Evolutionary conservation across 2,888 invertebrate genomes (phyloP), one percentile per base, ranked within the genome.

Genomic region (Bhutanitis thaidina): DNA sequence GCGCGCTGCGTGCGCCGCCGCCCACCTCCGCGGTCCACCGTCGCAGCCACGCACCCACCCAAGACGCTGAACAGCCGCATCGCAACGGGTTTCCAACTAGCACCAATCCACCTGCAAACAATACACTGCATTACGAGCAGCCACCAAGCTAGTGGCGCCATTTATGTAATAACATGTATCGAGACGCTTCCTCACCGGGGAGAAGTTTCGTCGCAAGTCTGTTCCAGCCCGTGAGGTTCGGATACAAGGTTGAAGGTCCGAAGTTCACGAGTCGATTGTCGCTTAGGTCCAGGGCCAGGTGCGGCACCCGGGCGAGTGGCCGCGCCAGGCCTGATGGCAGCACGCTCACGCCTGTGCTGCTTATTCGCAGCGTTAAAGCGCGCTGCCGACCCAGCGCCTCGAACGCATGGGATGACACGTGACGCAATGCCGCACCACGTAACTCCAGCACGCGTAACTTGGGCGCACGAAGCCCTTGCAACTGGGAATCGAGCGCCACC

Each of bases 1-100:
- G 67, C 47, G 72, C 76, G 8, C 39, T 85, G 67, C 52, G 75
- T 51, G 63, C 57, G 52, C 96, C 71, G 30, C 95, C 96, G 81
- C 57, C 96, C 82, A 65, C 96, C 83, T 96, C 97, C 93, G 69
- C 94, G 91, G 49, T 94, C 96, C 96, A 96, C 50, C 96, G 91
- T 36, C 96, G 90, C 64, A 96, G 83, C 96, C 97, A 97, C 60
- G 94, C 93, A 32, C 96, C 95, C 61, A 95, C 89, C 96, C 96
- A 96, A 39, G 95, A 93, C 56, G 95, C 91, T 37, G 94, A 93
- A 73, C 96, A 97, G 54, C 95, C 95, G 75, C 97, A 97, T 45
- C 93, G 92, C 71, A 96, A 91, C 0, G 94, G 94, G 78, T 96
- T 96, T 55, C 94, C 94, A 1, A 94, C 91, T 58, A 96, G 91